Base-by-base conservation (phyloP, 2,797 vertebrate genomes). In the Xiphorhynchus erythropygius region DNA sequence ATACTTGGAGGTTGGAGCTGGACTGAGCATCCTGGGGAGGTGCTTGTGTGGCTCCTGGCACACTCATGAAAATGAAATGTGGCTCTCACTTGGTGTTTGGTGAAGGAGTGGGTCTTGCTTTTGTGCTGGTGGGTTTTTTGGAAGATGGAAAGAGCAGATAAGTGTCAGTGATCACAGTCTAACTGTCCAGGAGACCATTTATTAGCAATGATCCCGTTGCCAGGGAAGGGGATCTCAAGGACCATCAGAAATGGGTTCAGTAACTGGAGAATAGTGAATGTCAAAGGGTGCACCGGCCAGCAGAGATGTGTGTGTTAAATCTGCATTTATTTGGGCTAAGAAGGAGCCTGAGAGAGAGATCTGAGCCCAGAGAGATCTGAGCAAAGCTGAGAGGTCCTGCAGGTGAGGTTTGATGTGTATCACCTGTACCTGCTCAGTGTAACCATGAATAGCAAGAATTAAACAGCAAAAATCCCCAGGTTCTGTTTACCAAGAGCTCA, bases 381-480 rank as follows among this genome's bases (percentile, higher is more conserved):
- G 30, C 46, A 8, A 25, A 50, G 71, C 33, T 1, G 2, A 19
- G 30, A 46, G 4, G 42, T 63, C 63, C 42, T 18, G 5, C 50
- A 5, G 35, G 16, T 53, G 56, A 42, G n/a, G 8, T 56, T 42
- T 33, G 65, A 8, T 9, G 21, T 11, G 8, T 5, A 2, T 13
- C 4, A 3, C 18, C 84, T 42, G 27, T 33, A 46, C 0, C 0
- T 21, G n/a, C 70, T 55, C 21, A 7, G 69, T 39, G 16, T 9
- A 17, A 60, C 19, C 6, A 56, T 0, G 16, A 75, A 42, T 32
- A 64, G 22, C 46, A 19, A 10, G 64, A 74, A 53, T 46, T 50
- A 62, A 71, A 27, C 35, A 47, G 75, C 75, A 47, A 35, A 95
- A 60, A 18, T 21, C 62, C 41, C 56, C 60, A 6, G 32, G 59